Evolutionary conservation across 2,797 vertebrate species (phyloP), one percentile per base, ranked within the genome.

Genomic region (Clarias pachynema): DNA sequence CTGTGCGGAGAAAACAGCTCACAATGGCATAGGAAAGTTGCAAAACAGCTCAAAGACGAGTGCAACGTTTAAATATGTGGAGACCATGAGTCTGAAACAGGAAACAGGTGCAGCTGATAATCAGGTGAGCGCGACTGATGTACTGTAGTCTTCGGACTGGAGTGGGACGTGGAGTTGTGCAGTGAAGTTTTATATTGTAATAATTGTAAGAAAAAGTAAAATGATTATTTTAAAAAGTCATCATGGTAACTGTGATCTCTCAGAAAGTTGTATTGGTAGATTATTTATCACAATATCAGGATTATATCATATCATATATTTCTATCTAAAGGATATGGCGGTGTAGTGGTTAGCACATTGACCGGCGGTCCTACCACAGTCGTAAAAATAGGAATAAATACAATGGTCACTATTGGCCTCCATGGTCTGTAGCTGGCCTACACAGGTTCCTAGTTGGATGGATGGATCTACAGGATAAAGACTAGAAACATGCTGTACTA

Each of bases 61-160:
- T n/a, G 31, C 9, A n/a, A 57, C 5, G 7, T 79, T 62, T 79
- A 15, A 40, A 57, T 62, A 40, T 57, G 15, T 6, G 0, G 15
- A 60, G n/a, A n/a, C 5, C 26, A n/a, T 60, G 59, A 18, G 34
- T 14, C 4, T 60, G 31, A 40, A 79, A 63, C 57, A 79, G 75
- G 75, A 79, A 79, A 15, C 77, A 79, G 77, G 59, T 79, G 59
- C 20, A 44, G 34, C 10, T 15, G 16, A 24, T 79, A 63, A 63
- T 79, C 24, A 44, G 7, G 14, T 63, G 24, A 40, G 34, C 5
- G 31, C n/a, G 37, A 26, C 26, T 2, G 1, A n/a, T n/a, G n/a
- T n/a, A n/a, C n/a, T 44, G 37, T 44, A 44, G 26, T 63, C 8
- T 63, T n/a, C 0, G 5, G 74, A 34, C 7, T 77, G 56, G 74